Conservation (phyloP, 2,888 invertebrate genomes). For the Athalia cordata region DNA sequence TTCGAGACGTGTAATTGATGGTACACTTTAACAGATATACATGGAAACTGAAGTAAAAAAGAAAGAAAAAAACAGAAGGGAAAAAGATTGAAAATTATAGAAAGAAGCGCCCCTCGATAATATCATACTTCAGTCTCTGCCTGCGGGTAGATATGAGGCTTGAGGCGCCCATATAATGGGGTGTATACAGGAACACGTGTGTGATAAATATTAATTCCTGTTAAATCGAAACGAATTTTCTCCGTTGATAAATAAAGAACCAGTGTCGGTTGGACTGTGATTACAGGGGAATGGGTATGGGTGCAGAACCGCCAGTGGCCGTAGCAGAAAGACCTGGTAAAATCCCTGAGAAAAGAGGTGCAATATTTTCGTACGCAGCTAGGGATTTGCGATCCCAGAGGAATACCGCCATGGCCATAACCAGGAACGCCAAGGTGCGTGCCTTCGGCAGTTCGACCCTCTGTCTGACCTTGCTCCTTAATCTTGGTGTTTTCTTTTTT, state of each 20-base stretch:
- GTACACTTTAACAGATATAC: too few species aligned
- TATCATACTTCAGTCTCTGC: too few species aligned
- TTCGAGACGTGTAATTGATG: too few species aligned
- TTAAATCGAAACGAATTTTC: neutral
- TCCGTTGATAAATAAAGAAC: neutral
- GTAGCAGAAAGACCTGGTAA: constrained; percentile 33
- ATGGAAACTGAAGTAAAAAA: too few species aligned
- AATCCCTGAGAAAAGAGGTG: constrained; percentile 39
- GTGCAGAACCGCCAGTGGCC: constrained; percentile 22
- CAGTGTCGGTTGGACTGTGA: neutral
- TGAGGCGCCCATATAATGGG: too few species aligned
- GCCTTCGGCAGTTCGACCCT: constrained; percentile 40
- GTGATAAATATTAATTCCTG: neutral
- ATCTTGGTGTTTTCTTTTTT: neutral
- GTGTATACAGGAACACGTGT: too few species aligned
- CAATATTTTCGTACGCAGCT: constrained; percentile 40
- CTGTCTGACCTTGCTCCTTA: constrained; percentile 41
- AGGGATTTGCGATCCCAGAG: constrained; percentile 24
- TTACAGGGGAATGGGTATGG: constrained; percentile 43
- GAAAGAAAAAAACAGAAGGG: too few species aligned
- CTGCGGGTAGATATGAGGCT: too few species aligned
- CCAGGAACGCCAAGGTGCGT: constrained; percentile 41
- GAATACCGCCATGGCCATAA: constrained; percentile 8
- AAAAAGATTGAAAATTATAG: too few species aligned
- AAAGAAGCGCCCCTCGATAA: too few species aligned